Evolutionary conservation across 2,797 vertebrate species (phyloP).

Genomic region (Poecile montanus): DNA sequence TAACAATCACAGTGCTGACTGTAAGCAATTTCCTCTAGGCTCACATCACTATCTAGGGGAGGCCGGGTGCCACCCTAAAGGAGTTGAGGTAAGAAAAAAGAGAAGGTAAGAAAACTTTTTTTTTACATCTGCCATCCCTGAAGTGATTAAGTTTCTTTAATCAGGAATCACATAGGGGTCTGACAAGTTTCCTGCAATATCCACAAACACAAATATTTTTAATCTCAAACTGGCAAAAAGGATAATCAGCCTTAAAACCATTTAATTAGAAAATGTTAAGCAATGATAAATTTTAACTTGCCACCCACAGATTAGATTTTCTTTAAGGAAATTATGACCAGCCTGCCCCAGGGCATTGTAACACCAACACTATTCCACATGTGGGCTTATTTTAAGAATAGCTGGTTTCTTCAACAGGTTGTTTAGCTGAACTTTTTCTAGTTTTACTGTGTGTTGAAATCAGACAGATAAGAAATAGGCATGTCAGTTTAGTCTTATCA

Average conservation of each 20-base stretch:
- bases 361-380: background rate
- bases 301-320: background rate
- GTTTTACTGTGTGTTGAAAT: background rate
- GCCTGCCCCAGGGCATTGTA: background rate
- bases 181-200: background rate
- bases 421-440: background rate
- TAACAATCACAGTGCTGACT: conserved; percentile 86
- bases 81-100: background rate
- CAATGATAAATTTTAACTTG: background rate
- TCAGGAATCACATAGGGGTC: background rate
- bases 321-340: background rate
- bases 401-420: background rate
- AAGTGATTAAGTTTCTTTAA: background rate
- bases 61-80: conserved; percentile 85
- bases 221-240: background rate
- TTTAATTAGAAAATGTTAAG: background rate
- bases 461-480: background rate
- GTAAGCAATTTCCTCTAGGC: conserved; percentile 83
- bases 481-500: background rate
- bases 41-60: conserved; percentile 82
- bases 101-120: background rate
- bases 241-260: background rate
- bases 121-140: background rate
- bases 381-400: background rate
- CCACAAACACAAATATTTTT: background rate